Evolutionary conservation across 2,113 vertebrate species (phyloP).

Genomic region (Perca flavescens): DNA sequence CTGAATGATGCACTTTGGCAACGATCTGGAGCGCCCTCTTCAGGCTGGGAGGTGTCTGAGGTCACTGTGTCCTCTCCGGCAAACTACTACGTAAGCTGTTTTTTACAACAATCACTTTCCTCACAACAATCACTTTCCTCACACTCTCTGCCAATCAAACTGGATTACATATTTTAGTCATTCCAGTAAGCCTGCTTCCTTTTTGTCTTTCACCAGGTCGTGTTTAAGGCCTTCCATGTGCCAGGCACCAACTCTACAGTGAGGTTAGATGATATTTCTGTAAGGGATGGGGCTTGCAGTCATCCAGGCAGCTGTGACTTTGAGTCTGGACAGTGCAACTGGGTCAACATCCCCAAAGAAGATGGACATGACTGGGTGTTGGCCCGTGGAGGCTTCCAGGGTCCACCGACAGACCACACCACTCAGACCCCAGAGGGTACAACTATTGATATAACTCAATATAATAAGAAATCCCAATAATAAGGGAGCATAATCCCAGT

Average conservation of each 20-base stretch:
- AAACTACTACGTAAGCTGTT: conserved; percentile 65
- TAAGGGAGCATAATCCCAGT: neutral
- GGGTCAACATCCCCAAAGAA: conserved; percentile 69
- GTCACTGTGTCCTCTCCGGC: conserved; percentile 79
- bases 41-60: conserved; percentile 81
- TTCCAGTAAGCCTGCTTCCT: neutral
- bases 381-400: conserved; percentile 64
- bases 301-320: conserved; percentile 82
- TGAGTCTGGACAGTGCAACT: conserved; percentile 81
- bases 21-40: conserved; percentile 61
- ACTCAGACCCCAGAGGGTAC: conserved; percentile 77
- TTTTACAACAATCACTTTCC: neutral
- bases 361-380: conserved; percentile 77
- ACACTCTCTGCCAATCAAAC: neutral
- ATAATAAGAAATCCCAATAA: neutral
- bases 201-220: conserved; percentile 67
- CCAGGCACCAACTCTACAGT: conserved; percentile 47
- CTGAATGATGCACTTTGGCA: conserved; percentile 67
- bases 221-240: conserved; percentile 65
- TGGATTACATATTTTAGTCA: neutral
- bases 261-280: conserved; percentile 80
- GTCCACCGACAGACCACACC: conserved; percentile 76
- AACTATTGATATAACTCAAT: neutral
- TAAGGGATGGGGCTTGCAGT: conserved; percentile 70
- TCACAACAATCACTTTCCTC: neutral